These are phyloP conservation scores for Aporrectodea caliginosa DNA, from an alignment of 1,140 invertebrate species.

Conservation along the genomic window DNA sequence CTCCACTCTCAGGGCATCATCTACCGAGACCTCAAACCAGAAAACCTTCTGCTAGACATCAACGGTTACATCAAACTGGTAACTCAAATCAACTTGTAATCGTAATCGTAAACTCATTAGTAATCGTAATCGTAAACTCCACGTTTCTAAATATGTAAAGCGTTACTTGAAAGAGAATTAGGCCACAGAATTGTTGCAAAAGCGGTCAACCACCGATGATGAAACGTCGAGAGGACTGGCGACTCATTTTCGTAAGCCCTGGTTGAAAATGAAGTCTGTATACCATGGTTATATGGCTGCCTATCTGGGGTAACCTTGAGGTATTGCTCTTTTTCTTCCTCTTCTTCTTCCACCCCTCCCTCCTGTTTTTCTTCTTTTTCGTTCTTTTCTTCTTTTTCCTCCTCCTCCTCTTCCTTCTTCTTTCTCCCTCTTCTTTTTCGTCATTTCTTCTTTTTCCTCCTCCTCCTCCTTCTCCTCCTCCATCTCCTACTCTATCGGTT, in stretches of 20 bases:
- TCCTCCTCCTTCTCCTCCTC: not conserved
- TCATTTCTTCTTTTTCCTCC: not conserved
- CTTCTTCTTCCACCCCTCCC: not conserved
- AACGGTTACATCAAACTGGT: constrained; percentile 88
- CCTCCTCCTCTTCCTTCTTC: too few species aligned
- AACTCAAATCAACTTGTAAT: constrained; percentile 10
- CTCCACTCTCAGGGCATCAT: constrained; percentile 93
- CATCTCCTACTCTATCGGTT: not conserved
- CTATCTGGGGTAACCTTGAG: too few species aligned
- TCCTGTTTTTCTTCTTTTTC: not conserved
- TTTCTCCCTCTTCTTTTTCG: too few species aligned
- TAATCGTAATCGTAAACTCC: not conserved
- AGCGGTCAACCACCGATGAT: not conserved
- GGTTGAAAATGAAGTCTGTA: not conserved
- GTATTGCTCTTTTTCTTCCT: too few species aligned
- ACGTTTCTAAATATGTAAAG: not conserved
- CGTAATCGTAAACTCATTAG: not conserved
- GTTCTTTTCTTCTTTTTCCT: not conserved
- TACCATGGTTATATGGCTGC: too few species aligned
- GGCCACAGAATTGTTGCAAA: too few species aligned
- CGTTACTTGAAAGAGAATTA: not conserved
- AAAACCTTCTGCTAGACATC: constrained; percentile 87
- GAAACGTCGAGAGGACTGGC: not conserved
- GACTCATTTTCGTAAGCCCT: not conserved
- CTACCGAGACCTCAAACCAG: constrained; percentile 95